Percentiles rank a stretch among this genome's conserved stretches.
phyloP scores from a whole-genome alignment of 2,113 vertebrate species.

The Leucopternis melanops region DNA sequence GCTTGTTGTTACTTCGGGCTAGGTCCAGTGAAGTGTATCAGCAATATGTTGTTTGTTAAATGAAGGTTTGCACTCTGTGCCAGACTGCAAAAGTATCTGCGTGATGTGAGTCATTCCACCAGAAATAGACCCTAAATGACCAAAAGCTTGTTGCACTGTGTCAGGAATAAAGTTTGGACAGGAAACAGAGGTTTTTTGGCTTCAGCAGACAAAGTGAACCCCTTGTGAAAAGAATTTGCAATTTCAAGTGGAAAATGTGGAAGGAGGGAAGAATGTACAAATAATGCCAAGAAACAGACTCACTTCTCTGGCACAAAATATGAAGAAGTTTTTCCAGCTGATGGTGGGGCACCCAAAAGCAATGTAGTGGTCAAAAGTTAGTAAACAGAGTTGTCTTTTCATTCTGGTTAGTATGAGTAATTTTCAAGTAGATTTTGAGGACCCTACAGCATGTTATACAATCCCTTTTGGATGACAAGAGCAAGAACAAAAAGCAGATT shows the following conservation, averaged over 20 bases:
- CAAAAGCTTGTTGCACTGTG: not conserved
- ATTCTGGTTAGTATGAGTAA: not conserved
- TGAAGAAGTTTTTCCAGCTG: not conserved
- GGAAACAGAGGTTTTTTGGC: not conserved
- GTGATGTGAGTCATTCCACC: not conserved
- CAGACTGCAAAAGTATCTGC: not conserved
- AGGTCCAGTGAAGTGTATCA: accelerated
- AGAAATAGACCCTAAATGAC: not conserved
- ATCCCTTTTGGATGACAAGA: constrained; percentile 34
- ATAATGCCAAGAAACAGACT: constrained; percentile 20
- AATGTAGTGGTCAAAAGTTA: not conserved
- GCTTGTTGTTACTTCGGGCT: not conserved
- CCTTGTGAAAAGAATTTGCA: constrained; percentile 24
- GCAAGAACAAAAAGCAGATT: constrained; percentile 61
- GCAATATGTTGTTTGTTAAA: no score
- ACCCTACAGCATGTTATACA: constrained; percentile 21
- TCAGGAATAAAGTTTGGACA: not conserved
- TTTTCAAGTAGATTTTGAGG: constrained; percentile 21
- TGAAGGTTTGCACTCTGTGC: not conserved
- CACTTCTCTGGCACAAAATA: not conserved
- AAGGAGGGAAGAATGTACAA: not conserved
- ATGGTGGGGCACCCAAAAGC: not conserved
- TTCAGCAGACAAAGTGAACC: not conserved
- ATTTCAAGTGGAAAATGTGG: constrained; percentile 20
- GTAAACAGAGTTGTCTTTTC: not conserved